Conservation (phyloP, 2,888 invertebrate species). For the Sclerodermus sp. region DNA sequence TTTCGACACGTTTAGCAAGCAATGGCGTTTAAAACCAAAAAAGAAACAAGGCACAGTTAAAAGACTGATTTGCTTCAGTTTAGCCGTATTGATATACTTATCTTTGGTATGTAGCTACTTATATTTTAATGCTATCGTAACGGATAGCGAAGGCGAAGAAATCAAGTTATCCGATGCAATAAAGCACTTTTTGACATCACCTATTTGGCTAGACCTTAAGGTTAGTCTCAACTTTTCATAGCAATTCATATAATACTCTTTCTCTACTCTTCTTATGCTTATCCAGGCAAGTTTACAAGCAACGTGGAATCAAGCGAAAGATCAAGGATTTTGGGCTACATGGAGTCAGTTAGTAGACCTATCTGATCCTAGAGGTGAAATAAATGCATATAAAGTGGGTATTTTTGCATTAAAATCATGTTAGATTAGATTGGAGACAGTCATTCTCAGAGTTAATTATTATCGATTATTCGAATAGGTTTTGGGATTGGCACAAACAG, state of each 20-base stretch:
- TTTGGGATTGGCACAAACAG: slow-evolving; percentile 74
- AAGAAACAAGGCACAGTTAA: slow-evolving; percentile 55
- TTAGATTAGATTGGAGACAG: slow-evolving; percentile 5
- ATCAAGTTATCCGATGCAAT: slow-evolving; percentile 86
- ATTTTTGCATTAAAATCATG: neutral
- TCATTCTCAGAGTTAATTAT: neutral
- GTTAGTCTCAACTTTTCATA: slow-evolving; percentile 32
- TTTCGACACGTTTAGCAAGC: slow-evolving; percentile 77
- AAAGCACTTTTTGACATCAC: slow-evolving; percentile 86
- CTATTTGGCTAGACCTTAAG: slow-evolving; percentile 65
- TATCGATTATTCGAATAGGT: slow-evolving; percentile 59
- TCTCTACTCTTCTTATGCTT: too few species aligned
- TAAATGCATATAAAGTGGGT: slow-evolving; percentile 79
- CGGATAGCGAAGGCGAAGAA: slow-evolving; percentile 83
- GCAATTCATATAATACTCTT: too few species aligned
- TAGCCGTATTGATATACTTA: slow-evolving; percentile 70
- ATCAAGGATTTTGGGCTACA: slow-evolving; percentile 79
- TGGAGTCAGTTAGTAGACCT: slow-evolving; percentile 85
- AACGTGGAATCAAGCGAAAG: slow-evolving; percentile 76
- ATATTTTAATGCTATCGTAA: slow-evolving; percentile 85
- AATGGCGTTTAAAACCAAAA: slow-evolving; percentile 73
- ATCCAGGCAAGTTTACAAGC: slow-evolving; percentile 62
- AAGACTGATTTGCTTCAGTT: slow-evolving; percentile 64
- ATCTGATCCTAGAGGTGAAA: slow-evolving; percentile 88
- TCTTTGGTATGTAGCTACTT: slow-evolving; percentile 77